Evolutionary conservation across 2,888 invertebrate genomes (phyloP), one percentile per base, ranked within the genome.

Genomic region (Mythimna pallens): DNA sequence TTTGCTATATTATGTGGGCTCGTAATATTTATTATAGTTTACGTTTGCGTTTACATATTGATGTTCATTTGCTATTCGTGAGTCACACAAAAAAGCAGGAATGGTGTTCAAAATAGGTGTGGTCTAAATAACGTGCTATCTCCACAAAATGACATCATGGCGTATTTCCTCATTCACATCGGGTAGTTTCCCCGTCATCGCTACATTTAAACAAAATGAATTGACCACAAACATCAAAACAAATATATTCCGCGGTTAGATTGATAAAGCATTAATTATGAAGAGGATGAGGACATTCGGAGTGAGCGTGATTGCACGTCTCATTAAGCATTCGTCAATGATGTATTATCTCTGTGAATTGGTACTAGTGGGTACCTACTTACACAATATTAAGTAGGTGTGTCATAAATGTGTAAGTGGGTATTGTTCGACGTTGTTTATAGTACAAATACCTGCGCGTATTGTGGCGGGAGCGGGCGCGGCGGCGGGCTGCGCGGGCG

Each of bases 391-490:
- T 80, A 83, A 78, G 85, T 88, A 85, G 87, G 88, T 86, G 87
- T 86, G 89, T 80, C 76, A 81, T 81, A 81, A 82, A 81, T 76
- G 71, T 80, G 75, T 83, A 85, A 85, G 83, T 84, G 83, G 71
- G 77, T 81, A 85, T 87, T 86, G 83, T 86, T 83, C 67, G 66
- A 67, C 62, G 75, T 74, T 73, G 82, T 85, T 81, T 81, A 82
- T 84, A 84, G 87, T 86, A 87, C 80, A 84, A 83, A 87, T 88
- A 90, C 87, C 76, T 77, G 89, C 89, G 83, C 78, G 82, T 84
- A 88, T 86, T 88, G 86, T 85, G 83, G 82, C 78, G 81, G 81
- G 76, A 72, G 73, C 76, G 67, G 74, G 86, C 81, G 81, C 81
- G 74, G 86, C 81, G 72, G 81, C 80, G 72, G 70, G 75, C 81